Evolutionary conservation across 2,888 invertebrate genomes (phyloP).

Genomic region (Cyclophora albipunctata): DNA sequence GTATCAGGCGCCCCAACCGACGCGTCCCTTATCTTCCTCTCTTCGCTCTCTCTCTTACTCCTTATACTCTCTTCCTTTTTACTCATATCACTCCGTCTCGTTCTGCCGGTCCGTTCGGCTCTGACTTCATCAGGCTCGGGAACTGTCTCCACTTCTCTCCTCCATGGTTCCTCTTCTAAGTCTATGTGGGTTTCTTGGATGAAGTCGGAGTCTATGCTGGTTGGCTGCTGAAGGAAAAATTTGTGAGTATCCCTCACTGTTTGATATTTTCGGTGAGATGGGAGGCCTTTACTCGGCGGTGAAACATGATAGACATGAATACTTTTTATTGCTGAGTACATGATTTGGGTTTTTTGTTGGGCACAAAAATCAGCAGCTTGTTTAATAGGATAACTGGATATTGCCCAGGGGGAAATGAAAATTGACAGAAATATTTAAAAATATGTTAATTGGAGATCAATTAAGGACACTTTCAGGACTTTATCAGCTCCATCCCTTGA

Average conservation of each 20-base stretch:
- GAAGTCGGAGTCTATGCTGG: constrained; percentile 63
- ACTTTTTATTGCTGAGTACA: too few species aligned
- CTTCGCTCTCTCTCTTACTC: constrained; percentile 37
- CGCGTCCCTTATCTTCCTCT: constrained; percentile 54
- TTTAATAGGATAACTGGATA: too few species aligned
- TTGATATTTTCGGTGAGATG: too few species aligned
- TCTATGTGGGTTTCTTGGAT: constrained; percentile 58
- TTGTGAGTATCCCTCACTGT: background rate
- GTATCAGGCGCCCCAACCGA: constrained; percentile 66
- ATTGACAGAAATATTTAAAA: too few species aligned
- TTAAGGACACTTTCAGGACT: too few species aligned
- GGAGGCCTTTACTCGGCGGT: too few species aligned
- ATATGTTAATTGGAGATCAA: too few species aligned
- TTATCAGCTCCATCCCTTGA: too few species aligned
- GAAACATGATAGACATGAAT: too few species aligned
- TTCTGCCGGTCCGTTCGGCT: constrained; percentile 40
- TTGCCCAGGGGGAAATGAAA: too few species aligned
- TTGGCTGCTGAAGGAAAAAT: constrained; percentile 44
- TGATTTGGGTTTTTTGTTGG: too few species aligned
- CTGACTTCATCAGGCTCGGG: constrained; percentile 38
- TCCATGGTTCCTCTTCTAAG: constrained; percentile 55
- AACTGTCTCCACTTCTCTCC: constrained; percentile 41
- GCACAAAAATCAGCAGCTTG: too few species aligned
- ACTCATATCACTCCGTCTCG: constrained; percentile 49
- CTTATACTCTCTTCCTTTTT: constrained; percentile 54